These are phyloP conservation scores for Drosophila birchii DNA, from an alignment of 2,888 invertebrate genomes.

Conservation along the genomic window DNA sequence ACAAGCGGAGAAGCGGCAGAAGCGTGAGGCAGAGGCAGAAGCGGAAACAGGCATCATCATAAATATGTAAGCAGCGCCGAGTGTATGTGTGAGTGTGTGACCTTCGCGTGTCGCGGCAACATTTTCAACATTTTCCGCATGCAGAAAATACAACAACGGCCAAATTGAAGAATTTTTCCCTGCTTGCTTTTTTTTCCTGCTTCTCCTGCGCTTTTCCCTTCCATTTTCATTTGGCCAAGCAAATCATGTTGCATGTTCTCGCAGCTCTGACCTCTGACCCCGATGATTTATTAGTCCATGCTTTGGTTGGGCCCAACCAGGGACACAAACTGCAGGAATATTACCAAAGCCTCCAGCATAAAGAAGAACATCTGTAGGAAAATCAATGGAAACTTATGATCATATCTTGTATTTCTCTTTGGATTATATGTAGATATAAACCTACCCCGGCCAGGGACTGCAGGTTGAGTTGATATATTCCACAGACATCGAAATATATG, in stretches of 20 bases:
- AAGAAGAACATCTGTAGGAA: conserved; percentile 63
- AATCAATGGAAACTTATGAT: neutral
- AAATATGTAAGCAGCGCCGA: conserved; percentile 29
- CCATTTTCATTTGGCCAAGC: neutral
- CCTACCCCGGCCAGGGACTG: conserved; percentile 56
- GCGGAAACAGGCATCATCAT: conserved; percentile 34
- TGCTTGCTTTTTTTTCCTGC: conserved; percentile 4
- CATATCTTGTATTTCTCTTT: no score
- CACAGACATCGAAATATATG: conserved; percentile 61
- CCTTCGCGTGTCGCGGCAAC: conserved; percentile 53
- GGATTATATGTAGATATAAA: no score
- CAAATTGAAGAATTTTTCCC: conserved; percentile 15
- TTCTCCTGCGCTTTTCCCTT: neutral
- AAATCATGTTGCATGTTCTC: conserved; percentile 23
- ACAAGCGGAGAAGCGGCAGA: conserved; percentile 4
- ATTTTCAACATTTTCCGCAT: conserved; percentile 38
- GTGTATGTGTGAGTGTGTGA: conserved; percentile 14
- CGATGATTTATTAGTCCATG: conserved; percentile 33
- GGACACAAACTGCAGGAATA: conserved; percentile 62
- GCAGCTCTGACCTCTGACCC: conserved; percentile 13
- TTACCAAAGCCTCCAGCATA: conserved; percentile 62
- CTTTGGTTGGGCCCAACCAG: conserved; percentile 36
- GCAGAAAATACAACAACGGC: conserved; percentile 28
- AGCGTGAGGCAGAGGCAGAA: neutral
- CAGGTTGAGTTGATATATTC: conserved; percentile 69